These are phyloP conservation scores for Orthosia cruda DNA, from an alignment of 2,888 invertebrate species.

Conservation along the genomic window DNA sequence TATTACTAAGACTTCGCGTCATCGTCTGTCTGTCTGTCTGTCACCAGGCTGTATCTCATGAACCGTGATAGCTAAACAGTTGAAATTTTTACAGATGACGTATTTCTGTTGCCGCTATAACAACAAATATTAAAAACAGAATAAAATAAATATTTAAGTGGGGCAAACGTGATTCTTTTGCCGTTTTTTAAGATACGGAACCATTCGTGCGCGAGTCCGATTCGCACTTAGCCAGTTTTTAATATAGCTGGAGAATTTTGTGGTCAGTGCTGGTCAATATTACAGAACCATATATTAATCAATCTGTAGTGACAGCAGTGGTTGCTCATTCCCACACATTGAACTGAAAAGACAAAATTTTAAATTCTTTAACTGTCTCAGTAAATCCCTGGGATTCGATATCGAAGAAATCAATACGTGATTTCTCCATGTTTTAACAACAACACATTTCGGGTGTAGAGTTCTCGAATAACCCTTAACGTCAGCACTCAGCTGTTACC, in stretches of 20 bases:
- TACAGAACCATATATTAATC: background rate
- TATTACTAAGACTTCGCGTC: no score
- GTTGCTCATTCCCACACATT: background rate
- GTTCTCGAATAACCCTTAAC: slow-evolving; percentile 46
- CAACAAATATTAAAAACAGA: no score
- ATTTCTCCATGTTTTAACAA: slow-evolving; percentile 33
- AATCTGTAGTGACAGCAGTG: background rate
- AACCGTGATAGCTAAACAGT: no score
- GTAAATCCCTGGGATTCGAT: background rate
- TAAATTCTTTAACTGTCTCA: background rate
- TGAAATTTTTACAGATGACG: no score
- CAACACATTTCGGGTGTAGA: slow-evolving; percentile 32
- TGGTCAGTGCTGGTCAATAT: background rate
- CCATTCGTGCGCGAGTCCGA: no score
- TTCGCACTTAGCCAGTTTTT: no score
- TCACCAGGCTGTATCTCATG: no score
- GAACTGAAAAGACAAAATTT: background rate
- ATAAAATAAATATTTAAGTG: no score
- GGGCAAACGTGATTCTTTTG: no score
- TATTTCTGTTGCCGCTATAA: no score
- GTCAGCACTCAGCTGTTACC: slow-evolving; percentile 48
- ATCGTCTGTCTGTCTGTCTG: no score
- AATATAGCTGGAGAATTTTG: background rate
- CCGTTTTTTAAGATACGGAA: no score
- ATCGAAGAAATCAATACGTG: slow-evolving; percentile 37